A percentile compares a stretch with the other conserved stretches of the same genome.
Evolutionary conservation across 2,113 vertebrate species (phyloP).

Genomic region (Bubo scandiacus): DNA sequence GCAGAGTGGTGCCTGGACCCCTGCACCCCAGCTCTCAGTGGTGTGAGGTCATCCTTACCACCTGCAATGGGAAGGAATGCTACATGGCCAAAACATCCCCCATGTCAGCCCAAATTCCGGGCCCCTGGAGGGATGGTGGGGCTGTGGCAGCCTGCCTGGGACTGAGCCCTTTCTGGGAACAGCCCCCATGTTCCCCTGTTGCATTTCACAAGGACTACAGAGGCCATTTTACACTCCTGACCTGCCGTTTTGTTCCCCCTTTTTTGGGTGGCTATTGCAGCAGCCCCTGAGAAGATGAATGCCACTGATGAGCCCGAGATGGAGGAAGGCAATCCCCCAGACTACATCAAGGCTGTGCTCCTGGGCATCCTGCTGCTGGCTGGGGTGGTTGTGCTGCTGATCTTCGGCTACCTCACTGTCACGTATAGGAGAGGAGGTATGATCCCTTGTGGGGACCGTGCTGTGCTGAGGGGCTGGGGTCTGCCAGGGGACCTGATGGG

Average conservation of each 20-base stretch:
- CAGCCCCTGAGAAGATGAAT: background rate
- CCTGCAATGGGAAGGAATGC: background rate
- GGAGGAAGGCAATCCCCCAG: background rate
- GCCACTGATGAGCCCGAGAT: background rate
- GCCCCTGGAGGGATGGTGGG: background rate
- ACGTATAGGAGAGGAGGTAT: conserved; percentile 20
- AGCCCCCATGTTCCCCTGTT: background rate
- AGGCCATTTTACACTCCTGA: background rate
- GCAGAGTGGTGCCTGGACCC: background rate
- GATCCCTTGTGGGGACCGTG: background rate
- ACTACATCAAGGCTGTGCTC: background rate
- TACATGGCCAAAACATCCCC: background rate
- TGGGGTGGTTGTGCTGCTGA: background rate
- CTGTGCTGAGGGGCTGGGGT: background rate
- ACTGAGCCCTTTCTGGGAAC: background rate
- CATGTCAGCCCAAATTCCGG: background rate
- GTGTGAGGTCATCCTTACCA: background rate
- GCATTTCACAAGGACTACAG: background rate
- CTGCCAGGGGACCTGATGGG: background rate
- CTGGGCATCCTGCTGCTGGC: conserved; percentile 1
- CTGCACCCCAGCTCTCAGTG: background rate
- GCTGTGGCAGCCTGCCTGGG: background rate
- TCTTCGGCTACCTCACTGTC: background rate
- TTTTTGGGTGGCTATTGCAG: background rate
- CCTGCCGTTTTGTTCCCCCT: background rate